phyloP scores from a whole-genome alignment of 2,113 vertebrate species.

The Diphyllodes magnificus region DNA sequence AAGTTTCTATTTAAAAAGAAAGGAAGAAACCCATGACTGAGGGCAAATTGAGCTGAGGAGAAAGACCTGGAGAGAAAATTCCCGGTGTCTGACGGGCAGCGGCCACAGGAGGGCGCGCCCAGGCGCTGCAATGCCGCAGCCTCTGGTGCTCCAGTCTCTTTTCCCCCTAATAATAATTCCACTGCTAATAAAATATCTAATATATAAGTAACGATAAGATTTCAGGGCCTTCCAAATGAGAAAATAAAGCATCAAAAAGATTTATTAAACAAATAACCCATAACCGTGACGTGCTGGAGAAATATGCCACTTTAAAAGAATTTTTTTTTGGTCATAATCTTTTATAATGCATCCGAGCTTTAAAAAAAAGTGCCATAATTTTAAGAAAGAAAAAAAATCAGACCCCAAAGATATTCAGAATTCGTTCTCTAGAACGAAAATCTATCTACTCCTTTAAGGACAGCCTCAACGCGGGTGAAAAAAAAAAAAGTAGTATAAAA shows the following conservation, averaged over 20 bases:
- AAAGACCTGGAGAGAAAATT: background rate
- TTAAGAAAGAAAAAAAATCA: background rate
- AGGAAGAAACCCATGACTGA: background rate
- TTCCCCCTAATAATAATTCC: slow-evolving; percentile 27
- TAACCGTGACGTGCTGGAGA: slow-evolving; percentile 48
- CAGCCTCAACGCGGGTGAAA: background rate
- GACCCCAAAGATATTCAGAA: background rate
- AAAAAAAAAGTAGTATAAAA: slow-evolving; percentile 15
- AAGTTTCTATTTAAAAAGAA: background rate
- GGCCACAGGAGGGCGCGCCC: slow-evolving; percentile 77
- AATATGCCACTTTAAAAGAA: slow-evolving; percentile 40
- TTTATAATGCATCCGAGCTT: slow-evolving; percentile 34
- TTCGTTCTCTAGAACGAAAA: slow-evolving; percentile 19
- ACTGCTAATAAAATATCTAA: slow-evolving; percentile 66
- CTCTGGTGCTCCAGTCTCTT: background rate
- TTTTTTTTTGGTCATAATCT: slow-evolving; percentile 13
- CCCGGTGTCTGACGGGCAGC: background rate
- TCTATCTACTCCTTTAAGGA: background rate
- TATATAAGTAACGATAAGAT: slow-evolving; percentile 65
- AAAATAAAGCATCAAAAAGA: slow-evolving; percentile 59
- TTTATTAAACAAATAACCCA: slow-evolving; percentile 60
- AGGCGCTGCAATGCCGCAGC: slow-evolving; percentile 37
- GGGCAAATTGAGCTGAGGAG: background rate
- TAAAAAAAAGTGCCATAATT: slow-evolving; percentile 36
- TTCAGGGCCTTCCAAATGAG: slow-evolving; percentile 60